Evolutionary conservation across 2,888 invertebrate species (phyloP).

Genomic region (Cremastobaeus sp.): DNA sequence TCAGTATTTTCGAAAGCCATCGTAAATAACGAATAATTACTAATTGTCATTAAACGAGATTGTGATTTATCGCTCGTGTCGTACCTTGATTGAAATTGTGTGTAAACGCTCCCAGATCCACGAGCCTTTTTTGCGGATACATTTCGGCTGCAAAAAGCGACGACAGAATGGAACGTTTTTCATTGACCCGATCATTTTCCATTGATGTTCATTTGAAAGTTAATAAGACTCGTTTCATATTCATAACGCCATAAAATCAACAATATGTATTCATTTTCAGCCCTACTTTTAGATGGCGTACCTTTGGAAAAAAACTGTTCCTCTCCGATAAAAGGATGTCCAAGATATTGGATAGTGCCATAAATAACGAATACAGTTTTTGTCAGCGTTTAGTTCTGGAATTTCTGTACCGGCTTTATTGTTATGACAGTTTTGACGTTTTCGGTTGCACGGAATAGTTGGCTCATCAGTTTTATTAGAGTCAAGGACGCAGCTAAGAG

Average conservation of each 20-base stretch:
- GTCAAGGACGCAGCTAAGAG: conserved; percentile 46
- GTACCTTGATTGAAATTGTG: conserved; percentile 47
- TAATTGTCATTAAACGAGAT: conserved; percentile 56
- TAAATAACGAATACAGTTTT: conserved; percentile 29
- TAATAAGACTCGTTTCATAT: no score
- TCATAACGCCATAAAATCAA: no score
- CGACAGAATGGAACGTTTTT: no score
- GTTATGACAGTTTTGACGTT: conserved; percentile 18
- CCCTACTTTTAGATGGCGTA: no score
- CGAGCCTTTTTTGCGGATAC: no score
- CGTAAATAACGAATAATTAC: conserved; percentile 57
- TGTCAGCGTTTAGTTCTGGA: conserved; percentile 21
- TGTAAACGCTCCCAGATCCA: conserved; percentile 31
- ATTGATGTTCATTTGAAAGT: no score
- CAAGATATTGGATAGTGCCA: no score
- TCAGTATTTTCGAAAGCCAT: conserved; percentile 60
- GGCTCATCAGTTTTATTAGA: conserved; percentile 36
- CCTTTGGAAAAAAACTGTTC: no score
- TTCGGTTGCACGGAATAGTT: conserved; percentile 22
- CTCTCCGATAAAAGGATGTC: no score
- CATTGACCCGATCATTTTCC: no score
- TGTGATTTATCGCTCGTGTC: conserved; percentile 39
- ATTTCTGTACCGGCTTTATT: conserved; percentile 36
- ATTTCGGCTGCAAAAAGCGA: no score
- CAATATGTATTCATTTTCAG: no score